Percentiles rank a stretch among this genome's conserved stretches.
These are phyloP conservation scores for Smithornis capensis DNA, from an alignment of 2,113 vertebrate species.

Conservation along the genomic window DNA sequence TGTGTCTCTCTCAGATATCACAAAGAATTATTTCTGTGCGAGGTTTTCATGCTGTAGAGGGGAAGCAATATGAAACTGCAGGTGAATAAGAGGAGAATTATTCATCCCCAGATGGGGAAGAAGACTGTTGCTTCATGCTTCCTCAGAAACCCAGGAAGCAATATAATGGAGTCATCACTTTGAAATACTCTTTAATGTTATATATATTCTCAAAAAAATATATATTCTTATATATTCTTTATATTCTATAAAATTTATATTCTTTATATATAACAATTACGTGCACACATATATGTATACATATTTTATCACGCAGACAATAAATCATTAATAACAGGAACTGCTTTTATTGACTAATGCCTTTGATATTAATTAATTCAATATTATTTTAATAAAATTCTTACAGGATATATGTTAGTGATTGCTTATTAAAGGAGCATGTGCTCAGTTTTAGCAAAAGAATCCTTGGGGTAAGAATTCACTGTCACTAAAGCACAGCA, in stretches of 20 bases:
- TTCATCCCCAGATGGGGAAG: background rate
- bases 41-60: background rate
- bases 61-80: background rate
- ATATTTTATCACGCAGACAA: no score
- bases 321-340: background rate
- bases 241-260: no score
- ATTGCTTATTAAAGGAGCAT: background rate
- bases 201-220: background rate
- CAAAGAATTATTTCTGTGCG: background rate
- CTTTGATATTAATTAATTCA: background rate
- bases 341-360: background rate
- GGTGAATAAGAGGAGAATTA: background rate
- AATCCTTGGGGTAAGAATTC: background rate
- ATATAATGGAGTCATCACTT: background rate
- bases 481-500: background rate
- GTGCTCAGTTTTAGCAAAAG: background rate
- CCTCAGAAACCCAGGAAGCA: background rate
- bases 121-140: background rate
- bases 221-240: no score
- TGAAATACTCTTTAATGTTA: background rate
- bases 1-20: background rate
- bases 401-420: background rate
- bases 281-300: rapidly evolving
- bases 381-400: background rate
- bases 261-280: background rate